Percentiles rank a stretch among this genome's conserved stretches.
Conservation (phyloP, 2,888 invertebrate species). For the Anodontia alba region DNA sequence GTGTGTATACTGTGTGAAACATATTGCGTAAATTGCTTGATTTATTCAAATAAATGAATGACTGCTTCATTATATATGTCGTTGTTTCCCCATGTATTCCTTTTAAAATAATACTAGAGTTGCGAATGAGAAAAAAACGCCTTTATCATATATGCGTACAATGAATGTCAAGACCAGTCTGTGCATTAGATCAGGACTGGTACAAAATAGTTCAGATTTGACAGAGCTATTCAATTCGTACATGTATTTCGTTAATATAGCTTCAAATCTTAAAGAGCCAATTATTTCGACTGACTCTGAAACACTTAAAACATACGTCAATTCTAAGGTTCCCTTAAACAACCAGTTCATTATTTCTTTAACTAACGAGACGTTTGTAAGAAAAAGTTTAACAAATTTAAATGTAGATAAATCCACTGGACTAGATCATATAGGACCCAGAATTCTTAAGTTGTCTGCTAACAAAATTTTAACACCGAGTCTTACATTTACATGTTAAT, state of each 20-base stretch:
- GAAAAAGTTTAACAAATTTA: neutral
- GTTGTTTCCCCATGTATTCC: too few species aligned
- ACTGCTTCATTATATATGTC: too few species aligned
- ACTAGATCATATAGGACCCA: neutral
- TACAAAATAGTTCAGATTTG: neutral
- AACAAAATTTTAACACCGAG: neutral
- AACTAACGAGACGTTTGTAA: neutral
- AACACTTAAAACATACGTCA: neutral
- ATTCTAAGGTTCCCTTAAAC: neutral
- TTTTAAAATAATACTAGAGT: too few species aligned
- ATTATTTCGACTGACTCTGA: neutral
- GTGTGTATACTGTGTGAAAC: too few species aligned
- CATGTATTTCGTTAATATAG: neutral
- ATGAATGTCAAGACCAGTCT: too few species aligned
- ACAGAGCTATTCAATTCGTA: neutral
- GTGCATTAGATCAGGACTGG: neutral
- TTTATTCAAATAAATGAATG: too few species aligned
- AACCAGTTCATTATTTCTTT: neutral
- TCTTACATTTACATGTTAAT: neutral
- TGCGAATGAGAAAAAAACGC: too few species aligned
- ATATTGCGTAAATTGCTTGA: too few species aligned
- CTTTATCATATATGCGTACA: too few species aligned
- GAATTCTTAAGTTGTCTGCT: neutral
- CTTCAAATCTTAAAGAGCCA: neutral
- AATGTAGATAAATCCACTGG: neutral